Evolutionary conservation across 1,140 invertebrate species (phyloP), one percentile per base, ranked within the genome.

Genomic region (Oppia nitens): DNA sequence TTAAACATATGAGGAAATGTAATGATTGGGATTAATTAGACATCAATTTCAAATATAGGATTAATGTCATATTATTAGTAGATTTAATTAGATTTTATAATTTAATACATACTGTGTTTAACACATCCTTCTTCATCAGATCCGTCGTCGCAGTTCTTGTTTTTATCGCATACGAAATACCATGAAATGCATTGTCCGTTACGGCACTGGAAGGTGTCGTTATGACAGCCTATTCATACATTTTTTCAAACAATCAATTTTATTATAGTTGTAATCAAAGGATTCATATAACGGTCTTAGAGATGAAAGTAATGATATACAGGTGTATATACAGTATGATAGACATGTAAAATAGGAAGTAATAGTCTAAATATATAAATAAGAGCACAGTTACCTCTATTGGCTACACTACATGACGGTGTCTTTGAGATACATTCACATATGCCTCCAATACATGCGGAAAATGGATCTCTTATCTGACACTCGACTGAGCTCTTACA

Each of bases 401-500:
- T 79, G 3, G 74, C 68, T 0, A 84, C 82, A 4, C 78, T 79
- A 69, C 87, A 91, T 74, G 63, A 65, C 65, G 62, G 68, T 60
- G 65, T 78, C 75, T 48, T 71, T 69, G 75, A 71, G 2, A 77
- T 71, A 66, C 88, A 92, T 65, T 90, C 84, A 65, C 87, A 91
- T 17, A 83, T 71, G 20, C 86, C 85, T 17, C 71, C 68, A n/a
- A 82, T 70, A 67, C 88, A 92, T 28, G 78, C 72, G 0, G 85
- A 84, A 64, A 83, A 74, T 1, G 81, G 76, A 74, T 92, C 88
- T 1, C 85, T 79, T 60, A 79, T 73, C 63, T 81, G 78, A 69
- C 88, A 91, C 70, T 91, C 85, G 20, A 79, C 68, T 68, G 87
- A 81, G 4, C 75, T 77, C n/a, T 76, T 69, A 65, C 87, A 91